phyloP scores from a whole-genome alignment of 1,140 invertebrate genomes.

The Drusus annulatus region DNA sequence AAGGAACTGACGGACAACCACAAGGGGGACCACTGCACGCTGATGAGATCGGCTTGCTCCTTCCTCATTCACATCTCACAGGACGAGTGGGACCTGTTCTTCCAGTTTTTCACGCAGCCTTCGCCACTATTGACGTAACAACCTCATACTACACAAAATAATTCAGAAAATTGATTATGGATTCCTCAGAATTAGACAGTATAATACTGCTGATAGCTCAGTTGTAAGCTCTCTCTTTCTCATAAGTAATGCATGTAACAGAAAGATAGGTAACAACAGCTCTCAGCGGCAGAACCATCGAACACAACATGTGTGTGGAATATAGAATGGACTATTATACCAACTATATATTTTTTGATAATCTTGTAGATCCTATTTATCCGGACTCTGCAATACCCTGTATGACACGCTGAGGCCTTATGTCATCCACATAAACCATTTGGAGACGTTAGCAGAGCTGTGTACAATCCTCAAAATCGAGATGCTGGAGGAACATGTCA shows the following conservation, averaged over 20 bases:
- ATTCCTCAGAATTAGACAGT: too few relatives aligned
- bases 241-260: too few relatives aligned
- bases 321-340: too few relatives aligned
- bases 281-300: too few relatives aligned
- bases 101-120: constrained; percentile 87
- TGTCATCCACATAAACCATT: constrained; percentile 97
- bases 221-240: too few relatives aligned
- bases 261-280: too few relatives aligned
- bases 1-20: constrained; percentile 79
- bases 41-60: constrained; percentile 90
- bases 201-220: too few relatives aligned
- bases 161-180: too few relatives aligned
- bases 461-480: constrained; percentile 94
- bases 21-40: constrained; percentile 88
- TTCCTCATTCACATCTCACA: constrained; percentile 92
- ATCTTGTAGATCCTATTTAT: constrained; percentile 78
- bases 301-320: too few relatives aligned
- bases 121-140: constrained; percentile 79
- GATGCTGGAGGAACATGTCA: constrained; percentile 95
- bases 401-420: constrained; percentile 96
- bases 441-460: constrained; percentile 97
- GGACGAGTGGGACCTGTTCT: constrained; percentile 92
- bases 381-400: constrained; percentile 88
- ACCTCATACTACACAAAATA: too few relatives aligned
- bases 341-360: neutral